Evolutionary conservation across 1,140 invertebrate species (phyloP).

Genomic region (Nixonia krombeini): DNA sequence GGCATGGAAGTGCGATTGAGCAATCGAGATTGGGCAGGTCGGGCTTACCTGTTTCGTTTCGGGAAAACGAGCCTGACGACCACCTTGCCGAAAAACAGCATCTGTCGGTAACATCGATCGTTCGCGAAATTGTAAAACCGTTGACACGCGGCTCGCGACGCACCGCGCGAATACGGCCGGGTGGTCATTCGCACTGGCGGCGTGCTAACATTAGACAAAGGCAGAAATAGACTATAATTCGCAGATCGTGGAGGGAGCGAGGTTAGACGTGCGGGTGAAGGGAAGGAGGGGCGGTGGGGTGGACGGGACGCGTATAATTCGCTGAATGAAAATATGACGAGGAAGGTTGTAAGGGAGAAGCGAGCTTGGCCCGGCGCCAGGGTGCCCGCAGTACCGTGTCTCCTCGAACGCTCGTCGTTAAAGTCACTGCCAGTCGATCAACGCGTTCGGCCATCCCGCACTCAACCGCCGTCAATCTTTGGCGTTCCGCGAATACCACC

Average conservation of each 20-base stretch:
- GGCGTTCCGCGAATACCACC: no score
- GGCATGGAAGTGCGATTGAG: no score
- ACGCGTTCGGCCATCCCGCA: no score
- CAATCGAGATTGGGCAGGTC: no score
- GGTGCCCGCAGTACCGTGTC: no score
- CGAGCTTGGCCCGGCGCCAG: conserved; percentile 27
- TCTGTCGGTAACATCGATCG: conserved; percentile 9
- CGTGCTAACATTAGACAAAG: conserved; percentile 63
- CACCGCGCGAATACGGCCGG: conserved; percentile 34
- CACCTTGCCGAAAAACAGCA: conserved; percentile 55
- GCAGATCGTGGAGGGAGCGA: conserved; percentile 44
- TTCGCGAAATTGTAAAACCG: no score
- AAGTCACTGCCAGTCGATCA: no score
- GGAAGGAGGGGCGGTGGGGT: conserved; percentile 11
- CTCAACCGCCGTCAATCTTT: no score
- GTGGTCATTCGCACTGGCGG: conserved; percentile 37
- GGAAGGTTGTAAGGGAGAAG: conserved; percentile 8
- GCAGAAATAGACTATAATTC: conserved; percentile 64
- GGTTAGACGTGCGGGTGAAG: conserved; percentile 13
- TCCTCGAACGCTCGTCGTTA: no score
- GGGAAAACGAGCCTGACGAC: conserved; percentile 45
- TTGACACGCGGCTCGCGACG: conserved; percentile 18
- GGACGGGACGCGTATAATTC: not conserved
- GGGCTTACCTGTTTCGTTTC: conserved; percentile 45
- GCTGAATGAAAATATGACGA: not conserved